A percentile compares a stretch with the other conserved stretches of the same genome.
Conservation (phyloP, 2,888 invertebrate species). For the Quadroppia sp. region DNA sequence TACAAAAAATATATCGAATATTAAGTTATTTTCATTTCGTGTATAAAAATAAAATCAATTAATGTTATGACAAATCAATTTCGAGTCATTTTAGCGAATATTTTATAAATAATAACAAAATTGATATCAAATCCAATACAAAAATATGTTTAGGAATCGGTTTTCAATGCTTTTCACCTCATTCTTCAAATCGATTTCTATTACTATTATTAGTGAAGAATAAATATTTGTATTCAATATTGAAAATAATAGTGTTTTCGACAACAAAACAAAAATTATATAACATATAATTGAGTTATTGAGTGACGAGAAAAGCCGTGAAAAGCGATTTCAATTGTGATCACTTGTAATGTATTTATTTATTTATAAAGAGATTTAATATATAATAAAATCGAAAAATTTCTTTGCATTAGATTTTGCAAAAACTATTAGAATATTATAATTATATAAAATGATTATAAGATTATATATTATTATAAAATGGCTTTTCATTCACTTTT, state of each 20-base stretch:
- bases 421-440: not conserved
- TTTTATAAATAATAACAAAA: not conserved
- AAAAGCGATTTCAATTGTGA: slow-evolving; percentile 5
- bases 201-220: too few relatives aligned
- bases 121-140: not conserved
- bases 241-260: too few relatives aligned
- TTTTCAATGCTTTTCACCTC: not conserved
- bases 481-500: not conserved
- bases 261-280: not conserved
- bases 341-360: slow-evolving; percentile 35
- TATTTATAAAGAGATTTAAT: slow-evolving; percentile 30
- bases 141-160: not conserved
- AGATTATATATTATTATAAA: not conserved
- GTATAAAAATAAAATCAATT: slow-evolving; percentile 5
- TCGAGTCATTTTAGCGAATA: slow-evolving; percentile 24
- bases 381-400: not conserved
- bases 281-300: not conserved
- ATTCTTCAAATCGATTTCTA: too few relatives aligned
- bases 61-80: not conserved
- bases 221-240: too few relatives aligned
- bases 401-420: slow-evolving; percentile 7
- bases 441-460: not conserved
- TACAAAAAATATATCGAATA: too few relatives aligned
- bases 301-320: not conserved
- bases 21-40: not conserved